A percentile compares a stretch with the other conserved stretches of the same genome.
Conservation (phyloP, 1,140 invertebrate genomes). For the Zaprionus camerounensis region DNA sequence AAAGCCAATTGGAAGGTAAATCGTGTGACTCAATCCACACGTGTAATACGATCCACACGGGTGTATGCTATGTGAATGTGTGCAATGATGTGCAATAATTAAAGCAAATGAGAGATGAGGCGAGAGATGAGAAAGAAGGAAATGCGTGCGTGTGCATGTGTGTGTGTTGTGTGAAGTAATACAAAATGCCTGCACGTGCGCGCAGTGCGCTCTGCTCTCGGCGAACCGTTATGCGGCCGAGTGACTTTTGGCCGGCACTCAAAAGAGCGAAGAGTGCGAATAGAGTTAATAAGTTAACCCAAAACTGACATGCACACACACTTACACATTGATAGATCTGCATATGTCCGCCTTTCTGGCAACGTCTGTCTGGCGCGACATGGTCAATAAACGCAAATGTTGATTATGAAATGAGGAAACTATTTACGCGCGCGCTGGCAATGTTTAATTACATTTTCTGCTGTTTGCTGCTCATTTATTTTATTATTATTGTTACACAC, state of each 20-base stretch:
- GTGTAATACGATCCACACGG: constrained; percentile 36
- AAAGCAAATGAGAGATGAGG: constrained; percentile 23
- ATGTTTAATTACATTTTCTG: constrained; percentile 70
- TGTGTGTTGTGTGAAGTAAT: constrained; percentile 29
- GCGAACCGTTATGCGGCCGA: constrained; percentile 56
- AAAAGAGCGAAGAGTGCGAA: constrained; percentile 25
- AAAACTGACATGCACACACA: constrained; percentile 23
- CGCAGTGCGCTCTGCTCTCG: constrained; percentile 5
- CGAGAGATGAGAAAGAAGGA: constrained; percentile 27
- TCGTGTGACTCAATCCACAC: constrained; percentile 7
- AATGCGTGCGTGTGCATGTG: constrained; percentile 12
- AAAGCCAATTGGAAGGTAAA: constrained; percentile 80
- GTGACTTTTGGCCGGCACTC: constrained; percentile 57
- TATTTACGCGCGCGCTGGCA: constrained; percentile 47
- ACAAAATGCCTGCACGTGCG: constrained; percentile 47
- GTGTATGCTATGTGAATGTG: neutral
- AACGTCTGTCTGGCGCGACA: constrained; percentile 28
- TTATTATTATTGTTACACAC: constrained; percentile 45
- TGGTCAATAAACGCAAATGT: constrained; percentile 50
- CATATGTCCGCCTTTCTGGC: constrained; percentile 1
- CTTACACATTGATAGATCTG: neutral
- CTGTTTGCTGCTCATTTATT: constrained; percentile 59
- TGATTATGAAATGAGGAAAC: constrained; percentile 77
- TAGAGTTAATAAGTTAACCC: constrained; percentile 40
- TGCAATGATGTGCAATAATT: constrained; percentile 49